These are phyloP conservation scores for Ptilorrhoa leucosticta DNA, from an alignment of 2,113 vertebrate species.

Conservation along the genomic window DNA sequence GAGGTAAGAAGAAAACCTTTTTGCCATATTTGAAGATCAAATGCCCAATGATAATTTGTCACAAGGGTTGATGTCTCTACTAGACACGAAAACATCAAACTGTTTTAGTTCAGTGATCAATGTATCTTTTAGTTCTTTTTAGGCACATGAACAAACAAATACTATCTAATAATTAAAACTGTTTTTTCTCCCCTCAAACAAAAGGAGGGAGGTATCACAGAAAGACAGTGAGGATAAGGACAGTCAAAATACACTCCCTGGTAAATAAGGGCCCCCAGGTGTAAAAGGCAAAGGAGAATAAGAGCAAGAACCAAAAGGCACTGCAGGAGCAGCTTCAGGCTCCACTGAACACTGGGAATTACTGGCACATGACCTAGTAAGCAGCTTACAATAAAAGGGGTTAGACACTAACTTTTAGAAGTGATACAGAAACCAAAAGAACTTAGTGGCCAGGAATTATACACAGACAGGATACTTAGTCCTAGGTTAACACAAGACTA, in stretches of 20 bases:
- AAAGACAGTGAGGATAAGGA: not conserved
- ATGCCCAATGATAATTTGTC: not conserved
- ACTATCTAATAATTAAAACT: not conserved
- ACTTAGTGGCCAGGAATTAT: not conserved
- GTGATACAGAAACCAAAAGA: not conserved
- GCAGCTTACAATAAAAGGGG: not conserved
- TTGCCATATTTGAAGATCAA: not conserved
- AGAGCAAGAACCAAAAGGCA: not conserved
- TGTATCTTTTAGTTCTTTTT: not conserved
- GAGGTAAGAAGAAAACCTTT: not conserved
- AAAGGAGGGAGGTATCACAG: not conserved
- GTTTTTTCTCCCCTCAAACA: not conserved
- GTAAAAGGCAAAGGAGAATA: not conserved
- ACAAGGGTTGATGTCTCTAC: not conserved
- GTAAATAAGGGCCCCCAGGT: not conserved
- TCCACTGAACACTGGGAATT: not conserved
- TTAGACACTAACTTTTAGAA: not conserved
- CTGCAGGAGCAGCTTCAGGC: not conserved
- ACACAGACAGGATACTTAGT: not conserved
- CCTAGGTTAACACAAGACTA: not conserved
- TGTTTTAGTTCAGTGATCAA: not conserved
- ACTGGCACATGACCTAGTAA: not conserved
- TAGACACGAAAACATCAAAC: not conserved
- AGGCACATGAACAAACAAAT: not conserved
- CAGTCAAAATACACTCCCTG: not conserved